Conservation (phyloP, 2,113 vertebrate species). For the Glareola pratincola region DNA sequence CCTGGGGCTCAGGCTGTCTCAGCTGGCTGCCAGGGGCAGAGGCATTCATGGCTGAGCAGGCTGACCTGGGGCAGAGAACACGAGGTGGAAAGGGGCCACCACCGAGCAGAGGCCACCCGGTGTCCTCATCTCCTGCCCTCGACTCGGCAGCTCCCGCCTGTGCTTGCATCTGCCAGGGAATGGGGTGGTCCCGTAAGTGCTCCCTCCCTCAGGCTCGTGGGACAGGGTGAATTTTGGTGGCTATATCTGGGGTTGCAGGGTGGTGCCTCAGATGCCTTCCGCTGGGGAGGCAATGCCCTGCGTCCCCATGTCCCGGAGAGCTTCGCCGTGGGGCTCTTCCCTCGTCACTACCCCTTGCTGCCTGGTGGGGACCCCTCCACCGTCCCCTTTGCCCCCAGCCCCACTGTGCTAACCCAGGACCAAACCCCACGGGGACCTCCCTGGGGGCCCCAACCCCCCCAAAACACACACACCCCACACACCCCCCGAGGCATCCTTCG, state of each 20-base stretch:
- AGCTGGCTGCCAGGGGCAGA: not conserved
- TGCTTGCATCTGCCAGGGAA: not conserved
- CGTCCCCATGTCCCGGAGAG: not conserved
- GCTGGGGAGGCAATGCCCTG: not conserved
- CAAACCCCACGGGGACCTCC: not conserved
- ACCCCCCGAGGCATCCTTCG: fast-evolving
- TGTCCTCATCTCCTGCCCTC: not conserved
- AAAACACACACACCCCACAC: not conserved
- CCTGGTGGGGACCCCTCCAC: not conserved
- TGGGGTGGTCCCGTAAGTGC: fast-evolving
- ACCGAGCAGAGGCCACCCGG: fast-evolving
- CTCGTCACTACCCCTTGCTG: not conserved
- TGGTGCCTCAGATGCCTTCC: fast-evolving
- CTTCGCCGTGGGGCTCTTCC: fast-evolving
- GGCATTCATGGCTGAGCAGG: conserved; percentile 41
- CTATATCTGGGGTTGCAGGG: not conserved
- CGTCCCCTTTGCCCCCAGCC: not conserved
- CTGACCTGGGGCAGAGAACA: not conserved
- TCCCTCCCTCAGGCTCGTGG: not conserved
- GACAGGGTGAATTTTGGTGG: not conserved
- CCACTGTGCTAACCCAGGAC: not conserved
- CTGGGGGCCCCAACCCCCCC: not conserved
- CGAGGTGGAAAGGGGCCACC: not conserved
- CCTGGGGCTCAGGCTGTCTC: conserved; percentile 3
- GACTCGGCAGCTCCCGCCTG: not conserved